These are phyloP conservation scores for Drosophila leonis DNA, from an alignment of 2,888 invertebrate species.

Conservation along the genomic window DNA sequence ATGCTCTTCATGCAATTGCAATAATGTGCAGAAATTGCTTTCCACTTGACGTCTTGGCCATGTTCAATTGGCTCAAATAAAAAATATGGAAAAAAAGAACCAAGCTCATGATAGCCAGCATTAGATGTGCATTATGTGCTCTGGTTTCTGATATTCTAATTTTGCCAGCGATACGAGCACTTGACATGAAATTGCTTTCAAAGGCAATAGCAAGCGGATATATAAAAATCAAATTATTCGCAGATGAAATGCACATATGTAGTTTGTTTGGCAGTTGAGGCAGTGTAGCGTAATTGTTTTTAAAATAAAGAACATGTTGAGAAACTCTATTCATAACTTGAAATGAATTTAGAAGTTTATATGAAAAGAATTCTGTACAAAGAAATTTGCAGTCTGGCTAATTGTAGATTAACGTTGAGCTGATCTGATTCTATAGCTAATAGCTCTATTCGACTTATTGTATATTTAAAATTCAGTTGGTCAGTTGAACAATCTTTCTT, in stretches of 20 bases:
- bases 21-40: constrained; percentile 70
- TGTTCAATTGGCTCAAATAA: constrained; percentile 30
- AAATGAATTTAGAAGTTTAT: not conserved
- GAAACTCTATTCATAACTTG: not conserved
- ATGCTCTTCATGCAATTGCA: constrained; percentile 62
- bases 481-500: no score
- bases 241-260: not conserved
- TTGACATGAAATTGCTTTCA: constrained; percentile 27
- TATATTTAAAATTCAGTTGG: no score
- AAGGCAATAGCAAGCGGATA: constrained; percentile 1
- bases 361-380: not conserved
- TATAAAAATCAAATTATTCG: constrained; percentile 7
- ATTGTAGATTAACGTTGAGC: no score
- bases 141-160: constrained; percentile 29
- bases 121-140: constrained; percentile 28
- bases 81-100: constrained; percentile 1
- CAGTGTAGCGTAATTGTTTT: not conserved
- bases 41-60: constrained; percentile 54
- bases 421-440: no score
- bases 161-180: constrained; percentile 23
- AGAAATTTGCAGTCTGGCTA: no score
- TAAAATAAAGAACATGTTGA: no score
- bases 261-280: not conserved
- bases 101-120: constrained; percentile 15
- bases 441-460: no score